A percentile compares a stretch with the other conserved stretches of the same genome.
Conservation (phyloP, 2,888 invertebrate genomes). For the Schizotus pectinicornis region DNA sequence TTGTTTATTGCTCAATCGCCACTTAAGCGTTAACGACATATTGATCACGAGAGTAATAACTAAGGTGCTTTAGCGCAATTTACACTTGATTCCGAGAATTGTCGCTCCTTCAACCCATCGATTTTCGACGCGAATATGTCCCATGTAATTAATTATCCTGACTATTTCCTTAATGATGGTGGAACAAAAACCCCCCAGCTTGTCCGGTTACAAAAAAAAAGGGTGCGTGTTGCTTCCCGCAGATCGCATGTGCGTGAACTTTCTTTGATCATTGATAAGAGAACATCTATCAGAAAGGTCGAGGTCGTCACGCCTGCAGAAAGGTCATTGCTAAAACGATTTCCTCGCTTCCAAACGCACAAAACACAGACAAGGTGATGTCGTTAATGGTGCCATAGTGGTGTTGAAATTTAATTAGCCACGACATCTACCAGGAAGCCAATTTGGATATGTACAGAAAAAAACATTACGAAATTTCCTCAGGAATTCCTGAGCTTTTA, state of each 20-base stretch:
- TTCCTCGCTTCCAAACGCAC: slow-evolving; percentile 11
- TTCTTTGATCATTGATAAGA: slow-evolving; percentile 7
- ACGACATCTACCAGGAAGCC: neutral
- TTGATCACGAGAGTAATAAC: slow-evolving; percentile 11
- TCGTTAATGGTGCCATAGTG: slow-evolving; percentile 1
- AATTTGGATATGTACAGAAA: too few relatives aligned
- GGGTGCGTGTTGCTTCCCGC: too few relatives aligned
- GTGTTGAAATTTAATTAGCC: neutral
- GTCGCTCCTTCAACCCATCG: too few relatives aligned
- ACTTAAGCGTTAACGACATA: slow-evolving; percentile 15
- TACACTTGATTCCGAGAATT: neutral
- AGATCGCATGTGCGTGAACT: too few relatives aligned
- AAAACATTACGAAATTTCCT: too few relatives aligned
- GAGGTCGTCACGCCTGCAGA: slow-evolving; percentile 14
- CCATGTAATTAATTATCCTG: too few relatives aligned
- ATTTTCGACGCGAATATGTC: too few relatives aligned
- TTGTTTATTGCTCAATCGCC: slow-evolving; percentile 9
- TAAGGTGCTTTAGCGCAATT: slow-evolving; percentile 6
- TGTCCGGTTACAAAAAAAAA: too few relatives aligned
- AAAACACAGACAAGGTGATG: slow-evolving; percentile 15
- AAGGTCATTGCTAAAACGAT: slow-evolving; percentile 19
- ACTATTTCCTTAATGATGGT: too few relatives aligned
- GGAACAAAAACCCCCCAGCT: too few relatives aligned
- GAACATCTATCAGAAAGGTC: slow-evolving; percentile 21
- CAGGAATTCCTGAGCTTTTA: too few relatives aligned